Evolutionary conservation across 2,113 vertebrate genomes (phyloP), one percentile per base, ranked within the genome.

Genomic region (Alligator sinensis): DNA sequence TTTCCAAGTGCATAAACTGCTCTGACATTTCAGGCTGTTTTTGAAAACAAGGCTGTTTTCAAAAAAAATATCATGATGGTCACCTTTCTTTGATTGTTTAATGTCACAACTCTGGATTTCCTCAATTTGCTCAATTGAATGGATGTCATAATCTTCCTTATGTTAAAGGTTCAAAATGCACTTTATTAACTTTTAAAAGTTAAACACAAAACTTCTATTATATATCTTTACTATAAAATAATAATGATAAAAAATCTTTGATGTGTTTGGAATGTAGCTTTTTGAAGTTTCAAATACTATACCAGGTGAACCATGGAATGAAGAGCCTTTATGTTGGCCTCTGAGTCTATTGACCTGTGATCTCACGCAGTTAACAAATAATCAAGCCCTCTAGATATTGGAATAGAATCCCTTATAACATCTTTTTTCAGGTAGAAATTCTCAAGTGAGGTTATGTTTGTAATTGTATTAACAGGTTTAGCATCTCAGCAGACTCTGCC

Each of bases 141-240:
- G 90, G 97, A 97, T 78, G 92, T 57, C 82, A 83, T 91, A 80
- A 95, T 94, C 96, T 93, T 97, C 95, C 97, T 97, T 97, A 92
- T 91, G 91, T 81, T 96, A 79, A 78, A 95, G 93, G 92, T 95
- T 97, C 95, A 93, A 80, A 92, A 93, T 95, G 96, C 96, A 96
- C 80, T 88, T 98, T 97, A 97, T 98, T 97, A 97, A 93, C 94
- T 98, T 95, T 25, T 4, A 63, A 72, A 86, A 93, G 89, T 92
- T 47, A 97, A 97, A 94, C 63, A 96, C 96, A 98, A 97, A 97
- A 96, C 92, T 91, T 80, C 94, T 94, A 95, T 97, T 97, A 96
- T 97, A 91, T 89, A 88, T 70, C 62, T 87, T 90, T 82, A 93
- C 92, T 95, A 84, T 96, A 97, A 95, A 95, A 96, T 87, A 97